These are phyloP conservation scores for Dicycla oo DNA, from an alignment of 2,888 invertebrate species.

Conservation along the genomic window DNA sequence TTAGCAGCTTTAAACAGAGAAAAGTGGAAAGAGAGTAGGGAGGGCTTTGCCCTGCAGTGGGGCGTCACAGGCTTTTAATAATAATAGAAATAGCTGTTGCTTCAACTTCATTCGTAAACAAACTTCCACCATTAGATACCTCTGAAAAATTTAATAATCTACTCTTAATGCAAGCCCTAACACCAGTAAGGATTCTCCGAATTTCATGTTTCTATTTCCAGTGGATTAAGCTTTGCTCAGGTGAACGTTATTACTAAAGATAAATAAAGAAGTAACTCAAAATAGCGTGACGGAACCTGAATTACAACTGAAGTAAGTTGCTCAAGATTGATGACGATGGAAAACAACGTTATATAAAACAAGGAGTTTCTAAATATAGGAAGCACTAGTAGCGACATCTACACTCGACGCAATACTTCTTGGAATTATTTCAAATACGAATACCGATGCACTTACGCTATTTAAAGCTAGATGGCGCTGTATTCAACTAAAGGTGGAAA, in stretches of 20 bases:
- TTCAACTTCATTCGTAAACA: not conserved
- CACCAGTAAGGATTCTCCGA: not conserved
- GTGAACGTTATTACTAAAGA: not conserved
- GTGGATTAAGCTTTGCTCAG: not conserved
- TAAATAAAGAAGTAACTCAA: no score
- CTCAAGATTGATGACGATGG: not conserved
- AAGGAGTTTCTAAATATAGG: not conserved
- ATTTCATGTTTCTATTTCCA: not conserved
- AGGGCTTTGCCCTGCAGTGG: no score
- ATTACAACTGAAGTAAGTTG: not conserved
- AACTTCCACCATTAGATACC: not conserved
- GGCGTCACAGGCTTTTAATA: no score
- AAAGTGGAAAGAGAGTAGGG: no score
- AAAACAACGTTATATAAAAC: not conserved
- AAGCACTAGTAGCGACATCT: slow-evolving; percentile 55
- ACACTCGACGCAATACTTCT: not conserved
- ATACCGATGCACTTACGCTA: not conserved
- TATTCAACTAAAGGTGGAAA: not conserved
- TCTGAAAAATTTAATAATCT: not conserved
- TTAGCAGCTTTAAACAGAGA: no score
- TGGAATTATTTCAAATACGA: slow-evolving; percentile 40
- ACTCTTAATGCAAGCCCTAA: not conserved
- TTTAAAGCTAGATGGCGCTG: slow-evolving; percentile 59
- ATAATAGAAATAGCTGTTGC: not conserved
- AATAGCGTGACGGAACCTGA: no score